Evolutionary conservation across 2,113 vertebrate genomes (phyloP).

Genomic region (Nannospalax galili): DNA sequence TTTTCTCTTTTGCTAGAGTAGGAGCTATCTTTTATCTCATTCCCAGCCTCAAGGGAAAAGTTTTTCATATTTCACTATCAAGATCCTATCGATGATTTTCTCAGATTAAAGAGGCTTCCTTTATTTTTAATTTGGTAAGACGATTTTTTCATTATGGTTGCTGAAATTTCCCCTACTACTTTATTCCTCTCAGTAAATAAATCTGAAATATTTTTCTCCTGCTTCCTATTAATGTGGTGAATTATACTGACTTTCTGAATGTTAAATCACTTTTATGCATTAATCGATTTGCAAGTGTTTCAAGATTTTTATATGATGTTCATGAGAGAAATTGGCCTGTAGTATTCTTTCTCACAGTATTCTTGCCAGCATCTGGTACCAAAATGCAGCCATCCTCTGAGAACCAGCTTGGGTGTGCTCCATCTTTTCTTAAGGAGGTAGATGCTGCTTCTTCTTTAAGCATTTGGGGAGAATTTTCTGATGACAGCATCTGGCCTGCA

Average conservation of each 20-base stretch:
- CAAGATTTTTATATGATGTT: background rate
- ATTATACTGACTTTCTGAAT: background rate
- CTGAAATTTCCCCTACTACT: background rate
- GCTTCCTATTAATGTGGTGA: background rate
- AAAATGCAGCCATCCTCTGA: background rate
- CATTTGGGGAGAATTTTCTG: background rate
- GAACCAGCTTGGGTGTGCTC: background rate
- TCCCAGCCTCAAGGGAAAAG: background rate
- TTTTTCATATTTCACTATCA: background rate
- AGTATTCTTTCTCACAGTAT: background rate
- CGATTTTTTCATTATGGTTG: background rate
- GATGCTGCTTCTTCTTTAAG: background rate
- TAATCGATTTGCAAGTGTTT: background rate
- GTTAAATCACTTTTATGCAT: background rate
- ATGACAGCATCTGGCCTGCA: background rate
- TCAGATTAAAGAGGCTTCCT: background rate
- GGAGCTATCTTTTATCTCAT: background rate
- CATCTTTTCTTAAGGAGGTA: background rate
- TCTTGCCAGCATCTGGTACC: background rate
- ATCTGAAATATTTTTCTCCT: background rate
- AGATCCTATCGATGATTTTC: background rate
- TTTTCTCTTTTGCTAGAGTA: background rate
- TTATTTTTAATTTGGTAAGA: background rate
- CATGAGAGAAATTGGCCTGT: background rate
- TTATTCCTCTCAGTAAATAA: background rate